Evolutionary conservation across 2,113 vertebrate genomes (phyloP).

Genomic region (Mus spicilegus): DNA sequence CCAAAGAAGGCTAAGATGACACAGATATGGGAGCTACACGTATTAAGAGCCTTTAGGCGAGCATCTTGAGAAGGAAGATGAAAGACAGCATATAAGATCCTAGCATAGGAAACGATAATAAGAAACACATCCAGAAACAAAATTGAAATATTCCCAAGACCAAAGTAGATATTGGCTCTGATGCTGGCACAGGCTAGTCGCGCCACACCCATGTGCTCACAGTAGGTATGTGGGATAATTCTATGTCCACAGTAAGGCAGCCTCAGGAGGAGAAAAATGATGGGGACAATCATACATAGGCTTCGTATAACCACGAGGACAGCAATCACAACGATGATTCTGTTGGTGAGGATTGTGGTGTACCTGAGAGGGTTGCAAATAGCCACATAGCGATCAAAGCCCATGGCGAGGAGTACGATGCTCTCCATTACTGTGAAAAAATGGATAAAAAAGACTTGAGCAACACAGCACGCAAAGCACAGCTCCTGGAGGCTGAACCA

Average conservation of each 20-base stretch:
- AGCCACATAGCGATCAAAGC: slow-evolving; percentile 64
- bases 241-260: slow-evolving; percentile 67
- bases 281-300: slow-evolving; percentile 10
- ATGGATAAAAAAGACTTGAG: slow-evolving; percentile 82
- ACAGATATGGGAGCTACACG: slow-evolving; percentile 76
- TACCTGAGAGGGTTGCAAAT: slow-evolving; percentile 68
- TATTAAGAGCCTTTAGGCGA: slow-evolving; percentile 71
- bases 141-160: slow-evolving; percentile 72
- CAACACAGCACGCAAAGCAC: slow-evolving; percentile 42
- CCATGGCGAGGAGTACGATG: slow-evolving; percentile 70
- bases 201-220: slow-evolving; percentile 74
- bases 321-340: rapidly evolving
- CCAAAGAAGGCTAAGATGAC: slow-evolving; percentile 74
- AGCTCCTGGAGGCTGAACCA: slow-evolving; percentile 73
- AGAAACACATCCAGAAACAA: slow-evolving; percentile 71
- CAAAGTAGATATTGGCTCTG: slow-evolving; percentile 60
- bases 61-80: slow-evolving; percentile 63
- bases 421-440: slow-evolving; percentile 72
- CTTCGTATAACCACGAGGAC: slow-evolving; percentile 40
- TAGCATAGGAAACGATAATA: slow-evolving; percentile 65
- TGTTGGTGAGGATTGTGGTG: neutral
- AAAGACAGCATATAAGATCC: slow-evolving; percentile 64
- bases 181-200: slow-evolving; percentile 65
- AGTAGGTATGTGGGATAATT: slow-evolving; percentile 72
- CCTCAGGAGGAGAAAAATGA: slow-evolving; percentile 39